Evolutionary conservation across 2,797 vertebrate species (phyloP).

Genomic region (Cuniculus paca): DNA sequence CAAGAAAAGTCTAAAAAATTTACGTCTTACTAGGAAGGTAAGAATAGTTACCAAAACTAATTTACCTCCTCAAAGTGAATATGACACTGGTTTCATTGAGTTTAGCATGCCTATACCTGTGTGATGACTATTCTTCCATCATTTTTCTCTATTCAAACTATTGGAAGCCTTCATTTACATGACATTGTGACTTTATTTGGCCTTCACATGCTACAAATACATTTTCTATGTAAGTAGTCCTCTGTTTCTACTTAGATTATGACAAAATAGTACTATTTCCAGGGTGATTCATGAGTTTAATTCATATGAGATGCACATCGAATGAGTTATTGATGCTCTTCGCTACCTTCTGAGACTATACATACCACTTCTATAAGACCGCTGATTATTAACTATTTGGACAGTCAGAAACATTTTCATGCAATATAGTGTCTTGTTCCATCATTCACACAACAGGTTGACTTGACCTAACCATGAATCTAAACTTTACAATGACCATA

Average conservation of each 20-base stretch:
- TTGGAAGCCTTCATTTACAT: conserved; percentile 11
- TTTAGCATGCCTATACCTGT: background rate
- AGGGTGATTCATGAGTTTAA: conserved; percentile 52
- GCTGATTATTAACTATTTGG: conserved; percentile 9
- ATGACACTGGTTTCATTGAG: background rate
- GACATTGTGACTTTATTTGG: background rate
- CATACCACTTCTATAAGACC: conserved; percentile 61
- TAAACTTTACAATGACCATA: conserved; percentile 64
- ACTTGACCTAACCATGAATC: conserved; percentile 61
- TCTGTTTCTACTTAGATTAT: conserved; percentile 52
- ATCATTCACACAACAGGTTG: conserved; percentile 36
- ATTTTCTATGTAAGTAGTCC: background rate
- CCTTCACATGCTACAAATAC: background rate
- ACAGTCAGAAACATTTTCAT: conserved; percentile 61
- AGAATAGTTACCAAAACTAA: background rate
- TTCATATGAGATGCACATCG: conserved; percentile 10
- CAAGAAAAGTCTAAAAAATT: conserved; percentile 6
- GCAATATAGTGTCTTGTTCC: background rate
- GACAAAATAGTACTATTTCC: background rate
- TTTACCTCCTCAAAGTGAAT: background rate
- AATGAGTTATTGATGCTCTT: conserved; percentile 51
- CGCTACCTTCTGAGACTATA: conserved; percentile 29
- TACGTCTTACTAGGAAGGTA: background rate
- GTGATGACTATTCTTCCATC: background rate
- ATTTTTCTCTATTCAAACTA: background rate